phyloP scores from a whole-genome alignment of 1,140 invertebrate species.

The Heliconius hewitsoni region DNA sequence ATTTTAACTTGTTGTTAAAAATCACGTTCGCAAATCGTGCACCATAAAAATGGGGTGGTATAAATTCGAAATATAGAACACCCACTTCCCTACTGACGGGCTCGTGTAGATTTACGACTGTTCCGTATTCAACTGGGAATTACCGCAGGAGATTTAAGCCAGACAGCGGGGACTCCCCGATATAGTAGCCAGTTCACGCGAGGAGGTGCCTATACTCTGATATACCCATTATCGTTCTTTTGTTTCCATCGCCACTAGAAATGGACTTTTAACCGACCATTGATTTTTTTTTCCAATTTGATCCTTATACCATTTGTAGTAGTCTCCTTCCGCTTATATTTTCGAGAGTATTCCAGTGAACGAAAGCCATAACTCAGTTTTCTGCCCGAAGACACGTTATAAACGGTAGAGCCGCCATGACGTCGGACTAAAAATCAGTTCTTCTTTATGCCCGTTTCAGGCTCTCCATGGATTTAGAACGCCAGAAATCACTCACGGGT shows the following conservation, averaged over 20 bases:
- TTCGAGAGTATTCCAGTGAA: conserved; percentile 37
- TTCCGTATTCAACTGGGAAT: conserved; percentile 71
- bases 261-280: conserved; percentile 40
- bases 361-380: conserved; percentile 39
- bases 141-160: conserved; percentile 60
- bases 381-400: conserved; percentile 39
- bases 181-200: conserved; percentile 22
- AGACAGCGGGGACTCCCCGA: conserved; percentile 45
- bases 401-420: conserved; percentile 30
- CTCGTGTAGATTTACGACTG: conserved; percentile 71
- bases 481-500: conserved; percentile 17
- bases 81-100: conserved; percentile 54
- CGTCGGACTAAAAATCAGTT: conserved; percentile 25
- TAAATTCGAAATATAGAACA: conserved; percentile 62
- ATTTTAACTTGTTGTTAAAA: conserved; percentile 73
- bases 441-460: conserved; percentile 25
- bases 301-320: conserved; percentile 41
- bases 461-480: conserved; percentile 23
- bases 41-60: conserved; percentile 67
- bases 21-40: conserved; percentile 67
- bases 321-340: conserved; percentile 37
- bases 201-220: conserved; percentile 1
- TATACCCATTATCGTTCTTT: conserved; percentile 28
- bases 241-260: conserved; percentile 36
- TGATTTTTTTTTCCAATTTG: conserved; percentile 38